phyloP scores from a whole-genome alignment of 2,797 vertebrate genomes.

The Myoxocephalus aenaeus region DNA sequence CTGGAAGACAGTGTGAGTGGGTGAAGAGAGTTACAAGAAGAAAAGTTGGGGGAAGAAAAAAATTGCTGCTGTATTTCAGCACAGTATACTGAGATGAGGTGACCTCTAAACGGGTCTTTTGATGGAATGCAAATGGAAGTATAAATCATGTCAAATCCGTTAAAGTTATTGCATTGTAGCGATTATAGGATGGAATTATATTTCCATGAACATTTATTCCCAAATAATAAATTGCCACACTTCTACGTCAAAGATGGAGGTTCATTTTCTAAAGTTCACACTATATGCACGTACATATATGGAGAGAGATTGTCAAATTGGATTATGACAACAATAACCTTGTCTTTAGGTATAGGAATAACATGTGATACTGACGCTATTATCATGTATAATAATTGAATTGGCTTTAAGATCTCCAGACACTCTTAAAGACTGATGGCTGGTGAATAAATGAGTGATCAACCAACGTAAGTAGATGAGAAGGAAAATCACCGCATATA shows the following conservation, averaged over 20 bases:
- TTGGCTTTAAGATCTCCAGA: conserved; percentile 23
- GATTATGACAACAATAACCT: conserved; percentile 40
- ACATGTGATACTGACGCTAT: conserved; percentile 11
- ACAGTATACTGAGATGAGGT: conserved; percentile 4
- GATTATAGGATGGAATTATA: conserved; percentile 4
- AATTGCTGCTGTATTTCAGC: neutral
- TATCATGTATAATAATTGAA: conserved; percentile 15
- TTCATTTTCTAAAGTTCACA: conserved; percentile 28
- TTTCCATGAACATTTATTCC: conserved; percentile 6
- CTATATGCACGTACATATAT: neutral
- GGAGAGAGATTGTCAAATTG: neutral
- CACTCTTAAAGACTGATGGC: conserved; percentile 36
- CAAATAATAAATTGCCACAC: conserved; percentile 10
- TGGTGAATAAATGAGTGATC: conserved; percentile 51
- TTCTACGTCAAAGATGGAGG: conserved; percentile 11
- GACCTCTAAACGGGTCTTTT: conserved; percentile 35
- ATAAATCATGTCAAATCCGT: conserved; percentile 47
- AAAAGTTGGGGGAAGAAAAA: conserved; percentile 20
- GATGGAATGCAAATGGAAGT: conserved; percentile 51
- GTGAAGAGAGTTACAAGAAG: conserved; percentile 11
- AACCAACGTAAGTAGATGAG: conserved; percentile 45
- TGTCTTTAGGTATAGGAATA: conserved; percentile 19
- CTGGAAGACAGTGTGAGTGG: neutral
- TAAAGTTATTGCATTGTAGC: conserved; percentile 17
- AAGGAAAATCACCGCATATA: conserved; percentile 48